phyloP scores from a whole-genome alignment of 2,113 vertebrate species.

The Paratilapia polleni region DNA sequence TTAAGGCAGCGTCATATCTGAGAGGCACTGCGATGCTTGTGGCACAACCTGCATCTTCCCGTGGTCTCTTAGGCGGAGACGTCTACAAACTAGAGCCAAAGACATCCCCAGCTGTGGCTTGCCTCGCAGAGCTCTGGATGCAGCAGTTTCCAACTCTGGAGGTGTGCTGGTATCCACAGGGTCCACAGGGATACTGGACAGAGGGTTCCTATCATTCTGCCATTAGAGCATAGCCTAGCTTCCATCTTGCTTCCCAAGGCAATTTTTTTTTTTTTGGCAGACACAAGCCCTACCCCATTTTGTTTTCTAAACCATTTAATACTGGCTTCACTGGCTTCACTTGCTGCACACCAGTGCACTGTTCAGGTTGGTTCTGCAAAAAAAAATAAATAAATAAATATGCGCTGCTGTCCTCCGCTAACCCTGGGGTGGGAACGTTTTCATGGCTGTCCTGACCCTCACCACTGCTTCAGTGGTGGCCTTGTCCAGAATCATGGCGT shows the following conservation, averaged over 20 bases:
- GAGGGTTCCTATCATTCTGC: neutral
- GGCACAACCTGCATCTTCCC: neutral
- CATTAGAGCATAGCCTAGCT: neutral
- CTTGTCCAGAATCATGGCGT: neutral
- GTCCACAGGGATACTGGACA: neutral
- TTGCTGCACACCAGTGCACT: neutral
- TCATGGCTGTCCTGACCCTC: neutral
- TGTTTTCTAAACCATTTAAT: neutral
- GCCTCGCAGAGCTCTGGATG: neutral
- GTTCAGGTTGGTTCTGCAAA: neutral
- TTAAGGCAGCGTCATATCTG: neutral
- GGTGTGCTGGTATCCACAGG: neutral
- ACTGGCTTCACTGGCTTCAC: neutral
- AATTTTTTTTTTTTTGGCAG: neutral
- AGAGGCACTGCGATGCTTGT: neutral
- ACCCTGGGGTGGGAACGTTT: neutral
- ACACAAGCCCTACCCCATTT: neutral
- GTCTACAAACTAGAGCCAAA: neutral
- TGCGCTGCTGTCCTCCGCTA: neutral
- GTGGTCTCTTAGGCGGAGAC: neutral
- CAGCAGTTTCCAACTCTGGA: neutral
- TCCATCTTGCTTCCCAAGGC: neutral
- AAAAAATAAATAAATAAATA: neutral
- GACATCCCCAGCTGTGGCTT: neutral
- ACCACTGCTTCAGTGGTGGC: neutral